Evolutionary conservation across 2,797 vertebrate genomes (phyloP).

Genomic region (Centroberyx gerrardi): DNA sequence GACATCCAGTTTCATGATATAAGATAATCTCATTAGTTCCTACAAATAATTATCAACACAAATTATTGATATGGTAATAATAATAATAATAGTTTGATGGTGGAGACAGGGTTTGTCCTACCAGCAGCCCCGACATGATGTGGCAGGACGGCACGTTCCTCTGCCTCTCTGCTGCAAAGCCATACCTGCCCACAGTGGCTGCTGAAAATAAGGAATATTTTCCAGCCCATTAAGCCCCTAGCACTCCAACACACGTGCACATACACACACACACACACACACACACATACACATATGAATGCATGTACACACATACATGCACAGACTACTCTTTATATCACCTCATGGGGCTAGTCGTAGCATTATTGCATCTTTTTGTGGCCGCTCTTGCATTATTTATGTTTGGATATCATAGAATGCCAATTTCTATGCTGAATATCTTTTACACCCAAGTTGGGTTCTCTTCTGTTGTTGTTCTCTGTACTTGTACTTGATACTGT

Average conservation of each 20-base stretch:
- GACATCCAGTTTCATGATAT: no score
- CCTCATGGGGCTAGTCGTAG: slow-evolving; percentile 11
- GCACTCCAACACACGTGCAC: background rate
- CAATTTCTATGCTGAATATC: slow-evolving; percentile 15
- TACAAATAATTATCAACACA: no score
- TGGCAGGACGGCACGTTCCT: slow-evolving; percentile 31
- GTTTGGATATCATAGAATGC: slow-evolving; percentile 33
- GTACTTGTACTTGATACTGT: background rate
- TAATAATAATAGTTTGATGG: no score
- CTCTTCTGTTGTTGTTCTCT: background rate
- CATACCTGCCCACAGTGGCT: slow-evolving; percentile 29
- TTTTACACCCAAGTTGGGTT: background rate
- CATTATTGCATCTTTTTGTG: slow-evolving; percentile 25
- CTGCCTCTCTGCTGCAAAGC: slow-evolving; percentile 24
- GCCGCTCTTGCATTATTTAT: slow-evolving; percentile 49
- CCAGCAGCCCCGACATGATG: background rate
- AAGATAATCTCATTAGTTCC: no score
- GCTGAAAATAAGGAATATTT: background rate
- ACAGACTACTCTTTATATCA: slow-evolving; percentile 2
- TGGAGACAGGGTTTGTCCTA: no score
- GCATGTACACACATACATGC: background rate
- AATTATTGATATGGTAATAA: no score
- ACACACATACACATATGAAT: background rate
- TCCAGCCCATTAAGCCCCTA: slow-evolving; percentile 28
- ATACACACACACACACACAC: background rate